These are phyloP conservation scores for Drosophila pegasa DNA, from an alignment of 2,888 invertebrate genomes.

Conservation along the genomic window DNA sequence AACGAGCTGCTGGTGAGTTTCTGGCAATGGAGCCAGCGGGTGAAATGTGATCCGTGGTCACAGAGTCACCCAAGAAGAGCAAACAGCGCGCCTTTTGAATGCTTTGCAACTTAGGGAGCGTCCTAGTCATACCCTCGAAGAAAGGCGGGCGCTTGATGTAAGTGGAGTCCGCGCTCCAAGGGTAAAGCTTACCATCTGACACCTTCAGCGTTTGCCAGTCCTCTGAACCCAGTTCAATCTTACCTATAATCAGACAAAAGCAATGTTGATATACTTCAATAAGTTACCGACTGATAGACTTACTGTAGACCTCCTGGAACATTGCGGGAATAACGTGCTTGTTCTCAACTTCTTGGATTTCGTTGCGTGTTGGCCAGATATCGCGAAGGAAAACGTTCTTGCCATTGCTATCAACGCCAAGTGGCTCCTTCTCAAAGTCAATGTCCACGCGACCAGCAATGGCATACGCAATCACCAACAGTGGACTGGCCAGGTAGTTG, in stretches of 20 bases:
- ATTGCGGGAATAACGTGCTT: conserved; percentile 96
- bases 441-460: conserved; percentile 97
- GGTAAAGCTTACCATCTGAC: conserved; percentile 93
- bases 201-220: conserved; percentile 94
- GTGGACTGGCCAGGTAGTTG: conserved; percentile 98
- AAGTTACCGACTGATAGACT: conserved; percentile 30
- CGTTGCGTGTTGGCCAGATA: conserved; percentile 96
- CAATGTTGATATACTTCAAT: neutral
- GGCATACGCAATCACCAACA: conserved; percentile 98
- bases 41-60: conserved; percentile 99
- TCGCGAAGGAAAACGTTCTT: conserved; percentile 93
- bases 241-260: conserved; percentile 85
- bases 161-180: conserved; percentile 95
- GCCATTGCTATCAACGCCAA: conserved; percentile 89
- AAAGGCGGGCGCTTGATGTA: conserved; percentile 99
- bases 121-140: conserved; percentile 91
- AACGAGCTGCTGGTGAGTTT: conserved; percentile 92
- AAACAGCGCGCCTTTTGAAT: conserved; percentile 92
- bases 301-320: conserved; percentile 92
- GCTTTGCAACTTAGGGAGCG: conserved; percentile 86
- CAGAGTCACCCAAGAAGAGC: conserved; percentile 96
- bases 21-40: conserved; percentile 99
- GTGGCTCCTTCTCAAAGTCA: conserved; percentile 95
- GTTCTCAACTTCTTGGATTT: conserved; percentile 95
- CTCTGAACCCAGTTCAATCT: conserved; percentile 93